Percentiles rank a stretch among this genome's conserved stretches.
Evolutionary conservation across 2,113 vertebrate genomes (phyloP).

Genomic region (Vireo altiloquus): DNA sequence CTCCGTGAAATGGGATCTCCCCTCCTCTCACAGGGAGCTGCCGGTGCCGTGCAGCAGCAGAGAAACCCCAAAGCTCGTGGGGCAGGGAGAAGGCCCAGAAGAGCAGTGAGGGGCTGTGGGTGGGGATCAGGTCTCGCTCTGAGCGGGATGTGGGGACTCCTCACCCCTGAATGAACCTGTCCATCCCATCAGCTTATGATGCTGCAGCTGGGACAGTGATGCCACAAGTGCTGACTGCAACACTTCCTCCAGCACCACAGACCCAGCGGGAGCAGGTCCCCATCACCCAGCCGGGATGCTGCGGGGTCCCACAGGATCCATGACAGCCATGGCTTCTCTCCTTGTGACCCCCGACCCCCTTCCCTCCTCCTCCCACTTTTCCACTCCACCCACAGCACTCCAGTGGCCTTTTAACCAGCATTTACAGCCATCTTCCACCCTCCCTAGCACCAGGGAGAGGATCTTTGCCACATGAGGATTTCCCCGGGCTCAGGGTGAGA

Average conservation of each 20-base stretch:
- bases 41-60: neutral
- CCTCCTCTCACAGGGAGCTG: accelerated
- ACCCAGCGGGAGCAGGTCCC: neutral
- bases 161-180: neutral
- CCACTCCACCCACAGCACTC: accelerated
- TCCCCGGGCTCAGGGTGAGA: accelerated
- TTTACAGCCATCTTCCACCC: neutral
- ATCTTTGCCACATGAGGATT: accelerated
- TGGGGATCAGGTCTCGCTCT: neutral
- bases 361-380: neutral
- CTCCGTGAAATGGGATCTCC: accelerated
- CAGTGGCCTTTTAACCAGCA: accelerated
- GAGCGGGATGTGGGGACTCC: accelerated
- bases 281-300: accelerated
- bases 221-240: accelerated
- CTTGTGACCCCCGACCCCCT: accelerated
- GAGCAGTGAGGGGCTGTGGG: neutral
- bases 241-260: neutral
- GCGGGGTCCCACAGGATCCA: accelerated
- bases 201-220: accelerated
- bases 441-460: accelerated
- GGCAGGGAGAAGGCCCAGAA: neutral
- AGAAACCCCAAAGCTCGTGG: neutral
- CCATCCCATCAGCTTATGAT: accelerated
- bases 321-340: accelerated